Evolutionary conservation across 2,888 invertebrate genomes (phyloP).

Genomic region (Podabrus alpinus): DNA sequence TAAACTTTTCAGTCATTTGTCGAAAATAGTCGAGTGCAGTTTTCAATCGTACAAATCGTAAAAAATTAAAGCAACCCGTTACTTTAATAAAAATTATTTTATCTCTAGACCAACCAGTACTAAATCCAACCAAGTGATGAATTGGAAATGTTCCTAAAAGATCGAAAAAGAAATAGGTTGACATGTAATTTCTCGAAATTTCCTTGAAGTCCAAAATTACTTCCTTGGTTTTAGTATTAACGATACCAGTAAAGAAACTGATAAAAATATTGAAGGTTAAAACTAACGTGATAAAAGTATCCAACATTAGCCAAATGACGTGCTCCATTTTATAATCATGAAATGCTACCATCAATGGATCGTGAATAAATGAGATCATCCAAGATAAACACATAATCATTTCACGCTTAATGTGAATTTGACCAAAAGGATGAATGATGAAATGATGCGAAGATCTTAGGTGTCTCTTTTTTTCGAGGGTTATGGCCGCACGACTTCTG

Average conservation of each 20-base stretch:
- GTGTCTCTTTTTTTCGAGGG: slow-evolving; percentile 49
- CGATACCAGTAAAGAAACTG: slow-evolving; percentile 49
- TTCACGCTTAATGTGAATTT: slow-evolving; percentile 21
- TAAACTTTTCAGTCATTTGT: slow-evolving; percentile 7
- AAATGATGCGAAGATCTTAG: slow-evolving; percentile 44
- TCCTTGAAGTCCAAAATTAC: slow-evolving; percentile 26
- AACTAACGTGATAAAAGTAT: neutral
- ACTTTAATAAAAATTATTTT: neutral
- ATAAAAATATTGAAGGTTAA: slow-evolving; percentile 33
- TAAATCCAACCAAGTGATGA: neutral
- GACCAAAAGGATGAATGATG: slow-evolving; percentile 51
- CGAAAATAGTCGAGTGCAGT: slow-evolving; percentile 15
- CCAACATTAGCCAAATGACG: neutral
- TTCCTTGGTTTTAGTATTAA: slow-evolving; percentile 32
- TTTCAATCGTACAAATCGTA: slow-evolving; percentile 16
- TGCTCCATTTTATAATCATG: neutral
- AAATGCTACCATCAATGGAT: slow-evolving; percentile 25
- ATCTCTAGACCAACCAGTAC: neutral
- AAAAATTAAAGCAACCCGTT: neutral
- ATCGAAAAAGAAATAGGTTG: slow-evolving; percentile 33
- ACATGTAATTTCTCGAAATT: slow-evolving; percentile 28
- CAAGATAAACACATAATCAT: slow-evolving; percentile 25
- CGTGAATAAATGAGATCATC: slow-evolving; percentile 23
- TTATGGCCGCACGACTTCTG: slow-evolving; percentile 47
- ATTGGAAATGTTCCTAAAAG: slow-evolving; percentile 28